Conservation (phyloP, 2,888 invertebrate genomes). For the Ariolimax columbianus region DNA sequence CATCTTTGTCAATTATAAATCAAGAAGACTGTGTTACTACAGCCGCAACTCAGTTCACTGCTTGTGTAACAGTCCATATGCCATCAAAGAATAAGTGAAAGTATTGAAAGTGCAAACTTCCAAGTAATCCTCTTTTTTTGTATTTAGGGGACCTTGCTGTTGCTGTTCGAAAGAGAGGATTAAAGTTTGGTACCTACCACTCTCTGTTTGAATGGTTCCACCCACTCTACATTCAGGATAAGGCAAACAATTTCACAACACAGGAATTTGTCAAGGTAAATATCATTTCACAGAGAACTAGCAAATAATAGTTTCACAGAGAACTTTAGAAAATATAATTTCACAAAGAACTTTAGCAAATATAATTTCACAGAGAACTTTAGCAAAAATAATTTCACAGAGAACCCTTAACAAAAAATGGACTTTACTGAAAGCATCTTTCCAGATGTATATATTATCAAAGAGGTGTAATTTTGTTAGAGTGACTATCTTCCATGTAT, state of each 20-base stretch:
- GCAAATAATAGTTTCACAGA: too few species aligned
- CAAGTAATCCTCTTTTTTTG: neutral
- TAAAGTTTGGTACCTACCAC: constrained; percentile 81
- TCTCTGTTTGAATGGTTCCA: constrained; percentile 80
- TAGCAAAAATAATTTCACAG: too few species aligned
- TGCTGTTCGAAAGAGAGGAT: constrained; percentile 71
- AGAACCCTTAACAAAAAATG: too few species aligned
- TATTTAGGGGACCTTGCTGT: constrained; percentile 71
- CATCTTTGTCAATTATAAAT: too few species aligned
- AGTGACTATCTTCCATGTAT: too few species aligned
- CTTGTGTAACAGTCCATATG: neutral
- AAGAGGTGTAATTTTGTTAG: too few species aligned
- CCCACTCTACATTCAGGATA: constrained; percentile 80
- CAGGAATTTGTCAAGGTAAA: constrained; percentile 83
- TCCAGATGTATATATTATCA: too few species aligned
- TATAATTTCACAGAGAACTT: too few species aligned
- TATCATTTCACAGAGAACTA: neutral
- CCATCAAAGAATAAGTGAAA: neutral
- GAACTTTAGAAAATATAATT: too few species aligned
- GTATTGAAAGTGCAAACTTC: neutral
- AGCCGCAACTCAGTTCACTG: neutral
- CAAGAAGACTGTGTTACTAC: too few species aligned
- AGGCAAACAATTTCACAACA: constrained; percentile 81
- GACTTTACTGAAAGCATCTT: too few species aligned
- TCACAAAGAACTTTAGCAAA: too few species aligned